Conservation (phyloP, 2,888 invertebrate genomes). For the Xanthia togata region DNA sequence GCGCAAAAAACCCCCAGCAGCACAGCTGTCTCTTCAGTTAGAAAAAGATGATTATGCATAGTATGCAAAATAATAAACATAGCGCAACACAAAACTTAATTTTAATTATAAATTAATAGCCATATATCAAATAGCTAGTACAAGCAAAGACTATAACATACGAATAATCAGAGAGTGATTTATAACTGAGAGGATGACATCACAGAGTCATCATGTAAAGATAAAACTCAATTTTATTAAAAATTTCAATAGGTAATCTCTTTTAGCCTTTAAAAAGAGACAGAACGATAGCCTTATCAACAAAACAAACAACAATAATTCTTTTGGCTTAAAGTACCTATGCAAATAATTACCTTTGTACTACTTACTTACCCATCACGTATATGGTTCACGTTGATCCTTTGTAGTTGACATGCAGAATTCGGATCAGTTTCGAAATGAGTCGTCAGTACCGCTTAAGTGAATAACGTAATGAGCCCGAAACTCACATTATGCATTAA, state of each 20-base stretch:
- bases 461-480: conserved; percentile 41
- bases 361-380: conserved; percentile 6
- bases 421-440: conserved; percentile 52
- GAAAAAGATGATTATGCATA: too few species aligned
- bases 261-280: background rate
- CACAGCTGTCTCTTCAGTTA: too few species aligned
- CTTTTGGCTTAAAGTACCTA: background rate
- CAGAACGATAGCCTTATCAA: background rate
- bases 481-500: conserved; percentile 35
- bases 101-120: too few species aligned
- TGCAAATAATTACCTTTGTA: conserved; percentile 9
- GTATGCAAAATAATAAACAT: too few species aligned
- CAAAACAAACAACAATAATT: background rate
- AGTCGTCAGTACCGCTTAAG: conserved; percentile 29
- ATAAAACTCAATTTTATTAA: background rate
- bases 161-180: background rate
- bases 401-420: conserved; percentile 46
- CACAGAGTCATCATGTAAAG: background rate
- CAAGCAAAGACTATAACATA: background rate
- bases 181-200: background rate
- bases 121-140: too few species aligned
- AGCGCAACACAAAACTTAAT: too few species aligned
- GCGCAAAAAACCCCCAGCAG: too few species aligned
- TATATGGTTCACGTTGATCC: conserved; percentile 21
- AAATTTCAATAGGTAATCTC: background rate